These are phyloP conservation scores for Diadumene lineata DNA, from an alignment of 92 coral and sea anemone species.

Conservation along the genomic window DNA sequence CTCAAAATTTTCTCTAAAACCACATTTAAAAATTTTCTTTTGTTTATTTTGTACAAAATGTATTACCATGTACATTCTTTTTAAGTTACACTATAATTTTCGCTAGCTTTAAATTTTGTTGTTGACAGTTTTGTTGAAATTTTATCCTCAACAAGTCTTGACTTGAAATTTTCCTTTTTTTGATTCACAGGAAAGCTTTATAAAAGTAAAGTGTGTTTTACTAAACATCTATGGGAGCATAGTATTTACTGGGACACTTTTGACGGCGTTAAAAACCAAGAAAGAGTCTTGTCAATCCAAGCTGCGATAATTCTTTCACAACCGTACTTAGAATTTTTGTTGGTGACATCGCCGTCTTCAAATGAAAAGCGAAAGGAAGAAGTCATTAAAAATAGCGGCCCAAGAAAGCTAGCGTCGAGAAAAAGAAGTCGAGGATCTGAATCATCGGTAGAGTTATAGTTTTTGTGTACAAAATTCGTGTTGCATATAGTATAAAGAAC, in stretches of 20 bases:
- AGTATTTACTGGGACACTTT: conserved; percentile 97
- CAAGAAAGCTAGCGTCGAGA: conserved; percentile 63
- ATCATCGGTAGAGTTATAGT: conserved; percentile 76
- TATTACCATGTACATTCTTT: neutral
- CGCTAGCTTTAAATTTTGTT: conserved; percentile 1
- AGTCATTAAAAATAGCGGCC: conserved; percentile 50
- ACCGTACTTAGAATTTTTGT: conserved; percentile 94
- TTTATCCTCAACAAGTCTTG: conserved; percentile 21
- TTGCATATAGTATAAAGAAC: conserved; percentile 27
- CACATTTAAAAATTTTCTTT: neutral
- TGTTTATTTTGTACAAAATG: neutral
- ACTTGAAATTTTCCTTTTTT: conserved; percentile 30
- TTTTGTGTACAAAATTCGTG: conserved; percentile 15
- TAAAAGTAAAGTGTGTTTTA: conserved; percentile 97
- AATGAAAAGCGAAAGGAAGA: conserved; percentile 95
- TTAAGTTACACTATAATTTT: conserved; percentile 1
- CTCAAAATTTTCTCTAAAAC: neutral
- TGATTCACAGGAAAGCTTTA: conserved; percentile 84
- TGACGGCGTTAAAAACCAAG: conserved; percentile 97
- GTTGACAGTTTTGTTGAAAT: conserved; percentile 23
- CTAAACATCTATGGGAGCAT: conserved; percentile 99
- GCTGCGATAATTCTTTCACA: conserved; percentile 98
- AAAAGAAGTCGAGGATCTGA: conserved; percentile 85
- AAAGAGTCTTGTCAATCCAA: conserved; percentile 94
- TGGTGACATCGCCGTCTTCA: conserved; percentile 95